These are phyloP conservation scores for Phoronis australis DNA, from an alignment of 2,888 invertebrate genomes.

Conservation along the genomic window DNA sequence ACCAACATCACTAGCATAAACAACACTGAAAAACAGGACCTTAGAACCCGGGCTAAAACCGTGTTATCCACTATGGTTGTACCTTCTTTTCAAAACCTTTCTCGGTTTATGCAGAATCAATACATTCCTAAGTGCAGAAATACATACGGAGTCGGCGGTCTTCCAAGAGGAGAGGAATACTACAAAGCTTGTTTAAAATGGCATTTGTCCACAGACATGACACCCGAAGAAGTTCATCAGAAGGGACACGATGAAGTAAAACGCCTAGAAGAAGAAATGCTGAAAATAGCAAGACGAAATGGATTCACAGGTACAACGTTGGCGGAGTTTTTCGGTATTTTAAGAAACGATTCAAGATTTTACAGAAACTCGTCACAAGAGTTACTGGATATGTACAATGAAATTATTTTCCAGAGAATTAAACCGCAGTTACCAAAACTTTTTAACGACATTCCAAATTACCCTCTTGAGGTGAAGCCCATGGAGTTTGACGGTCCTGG, in stretches of 20 bases:
- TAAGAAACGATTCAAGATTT: slow-evolving; percentile 33
- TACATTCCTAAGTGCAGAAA: slow-evolving; percentile 32
- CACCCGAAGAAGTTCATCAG: slow-evolving; percentile 42
- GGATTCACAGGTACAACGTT: slow-evolving; percentile 30
- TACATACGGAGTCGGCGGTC: slow-evolving; percentile 33
- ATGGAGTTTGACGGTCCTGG: slow-evolving; percentile 27
- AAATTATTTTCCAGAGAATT: slow-evolving; percentile 34
- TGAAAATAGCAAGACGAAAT: slow-evolving; percentile 26
- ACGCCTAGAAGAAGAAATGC: slow-evolving; percentile 37
- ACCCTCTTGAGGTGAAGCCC: slow-evolving; percentile 18
- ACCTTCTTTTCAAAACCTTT: slow-evolving; percentile 18
- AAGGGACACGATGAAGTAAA: slow-evolving; percentile 43
- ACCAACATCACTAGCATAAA: slow-evolving; percentile 9
- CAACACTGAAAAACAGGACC: too few relatives aligned
- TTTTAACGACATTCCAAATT: slow-evolving; percentile 35
- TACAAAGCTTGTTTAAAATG: slow-evolving; percentile 44
- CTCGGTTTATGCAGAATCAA: slow-evolving; percentile 17
- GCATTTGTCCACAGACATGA: slow-evolving; percentile 40
- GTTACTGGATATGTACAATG: slow-evolving; percentile 29
- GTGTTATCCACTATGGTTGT: too few relatives aligned
- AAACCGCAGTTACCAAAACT: slow-evolving; percentile 26
- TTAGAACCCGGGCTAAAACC: too few relatives aligned
- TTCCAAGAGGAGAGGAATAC: slow-evolving; percentile 39
- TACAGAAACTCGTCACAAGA: slow-evolving; percentile 36
- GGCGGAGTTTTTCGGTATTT: slow-evolving; percentile 32